These are phyloP conservation scores for Melanostigma gelatinosum DNA, from an alignment of 2,113 vertebrate genomes.

Conservation along the genomic window DNA sequence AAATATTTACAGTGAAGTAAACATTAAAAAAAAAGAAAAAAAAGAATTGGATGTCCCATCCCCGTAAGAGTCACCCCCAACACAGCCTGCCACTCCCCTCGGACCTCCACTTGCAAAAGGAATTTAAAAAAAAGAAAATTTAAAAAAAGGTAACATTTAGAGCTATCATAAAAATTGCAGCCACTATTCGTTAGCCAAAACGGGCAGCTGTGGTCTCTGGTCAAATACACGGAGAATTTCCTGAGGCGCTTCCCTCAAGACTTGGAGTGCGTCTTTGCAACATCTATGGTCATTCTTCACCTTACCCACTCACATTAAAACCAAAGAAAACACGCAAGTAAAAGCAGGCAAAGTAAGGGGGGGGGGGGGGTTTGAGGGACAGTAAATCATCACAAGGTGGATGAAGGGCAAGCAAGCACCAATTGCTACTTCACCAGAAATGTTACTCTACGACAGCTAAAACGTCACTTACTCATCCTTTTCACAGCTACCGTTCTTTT, in stretches of 20 bases:
- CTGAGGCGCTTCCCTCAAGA: conserved; percentile 69
- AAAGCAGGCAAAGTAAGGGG: conserved; percentile 35
- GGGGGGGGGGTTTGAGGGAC: conserved; percentile 31
- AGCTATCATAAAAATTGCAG: conserved; percentile 76
- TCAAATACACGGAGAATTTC: conserved; percentile 71
- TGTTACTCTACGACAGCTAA: conserved; percentile 65
- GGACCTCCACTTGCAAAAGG: conserved; percentile 63
- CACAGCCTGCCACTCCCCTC: conserved; percentile 36
- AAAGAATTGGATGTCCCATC: conserved; percentile 39
- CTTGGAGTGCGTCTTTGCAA: conserved; percentile 67
- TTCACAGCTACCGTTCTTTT: conserved; percentile 40
- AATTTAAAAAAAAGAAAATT: neutral
- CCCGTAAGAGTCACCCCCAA: conserved; percentile 34
- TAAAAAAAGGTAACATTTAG: conserved; percentile 68
- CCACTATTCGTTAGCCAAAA: conserved; percentile 65
- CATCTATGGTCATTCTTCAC: conserved; percentile 55
- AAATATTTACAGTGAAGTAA: conserved; percentile 83
- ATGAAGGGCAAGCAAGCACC: conserved; percentile 55
- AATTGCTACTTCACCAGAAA: conserved; percentile 56
- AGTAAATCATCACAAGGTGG: conserved; percentile 54
- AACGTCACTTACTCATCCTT: conserved; percentile 67
- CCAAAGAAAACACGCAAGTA: conserved; percentile 5
- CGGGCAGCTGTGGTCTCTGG: conserved; percentile 64
- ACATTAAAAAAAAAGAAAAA: conserved; percentile 51
- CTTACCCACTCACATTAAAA: conserved; percentile 46